Evolutionary conservation across 2,888 invertebrate species (phyloP).

Genomic region (Apodemia duryi): DNA sequence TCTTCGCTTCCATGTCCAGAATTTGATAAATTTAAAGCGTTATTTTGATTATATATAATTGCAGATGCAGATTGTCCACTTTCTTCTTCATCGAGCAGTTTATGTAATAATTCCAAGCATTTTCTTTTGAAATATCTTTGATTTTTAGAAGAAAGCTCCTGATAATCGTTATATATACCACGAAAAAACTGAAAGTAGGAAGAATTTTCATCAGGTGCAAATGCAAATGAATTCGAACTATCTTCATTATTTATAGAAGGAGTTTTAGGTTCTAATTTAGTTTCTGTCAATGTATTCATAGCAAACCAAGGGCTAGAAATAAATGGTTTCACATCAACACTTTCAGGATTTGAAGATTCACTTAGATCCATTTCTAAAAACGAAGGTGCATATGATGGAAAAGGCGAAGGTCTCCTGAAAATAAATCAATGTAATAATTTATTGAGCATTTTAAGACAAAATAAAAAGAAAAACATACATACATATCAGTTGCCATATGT

Average conservation of each 20-base stretch:
- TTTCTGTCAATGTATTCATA: slow-evolving; percentile 23
- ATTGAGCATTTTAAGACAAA: background rate
- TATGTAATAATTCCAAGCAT: slow-evolving; percentile 55
- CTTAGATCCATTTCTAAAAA: slow-evolving; percentile 40
- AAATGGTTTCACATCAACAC: slow-evolving; percentile 41
- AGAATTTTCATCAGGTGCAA: slow-evolving; percentile 56
- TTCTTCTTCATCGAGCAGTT: slow-evolving; percentile 57
- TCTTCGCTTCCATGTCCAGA: slow-evolving; percentile 25
- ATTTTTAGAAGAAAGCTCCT: slow-evolving; percentile 47
- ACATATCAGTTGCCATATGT: slow-evolving; percentile 73
- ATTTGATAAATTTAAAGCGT: slow-evolving; percentile 27
- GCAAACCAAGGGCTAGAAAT: slow-evolving; percentile 40
- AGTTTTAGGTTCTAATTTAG: slow-evolving; percentile 26
- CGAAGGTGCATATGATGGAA: slow-evolving; percentile 42
- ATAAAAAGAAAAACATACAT: slow-evolving; percentile 32
- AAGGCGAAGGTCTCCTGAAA: slow-evolving; percentile 46
- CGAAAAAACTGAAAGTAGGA: slow-evolving; percentile 70
- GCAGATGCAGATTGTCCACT: slow-evolving; percentile 22
- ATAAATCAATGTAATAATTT: background rate
- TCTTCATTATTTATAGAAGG: slow-evolving; percentile 37
- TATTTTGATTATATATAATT: slow-evolving; percentile 23
- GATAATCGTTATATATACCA: slow-evolving; percentile 59
- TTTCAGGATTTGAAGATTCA: slow-evolving; percentile 28
- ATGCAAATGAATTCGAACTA: slow-evolving; percentile 43
- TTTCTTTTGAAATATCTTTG: slow-evolving; percentile 57